Base-by-base conservation (phyloP, 2,113 vertebrate species). In the Turdus rufiventris region DNA sequence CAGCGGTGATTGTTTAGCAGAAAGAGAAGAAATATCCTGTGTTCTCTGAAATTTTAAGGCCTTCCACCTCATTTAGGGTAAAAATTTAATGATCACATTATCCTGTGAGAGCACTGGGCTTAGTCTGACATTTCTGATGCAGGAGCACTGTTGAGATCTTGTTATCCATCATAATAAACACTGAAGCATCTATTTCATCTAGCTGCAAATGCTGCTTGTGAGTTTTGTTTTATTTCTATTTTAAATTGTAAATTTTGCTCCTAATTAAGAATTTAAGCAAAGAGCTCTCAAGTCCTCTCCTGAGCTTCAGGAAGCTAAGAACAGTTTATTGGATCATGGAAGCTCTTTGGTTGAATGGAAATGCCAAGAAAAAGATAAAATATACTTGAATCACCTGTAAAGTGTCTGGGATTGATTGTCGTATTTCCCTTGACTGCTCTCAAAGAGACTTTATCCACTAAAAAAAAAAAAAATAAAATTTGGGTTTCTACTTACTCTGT, bases 1-100 rank as follows among this genome's bases (percentile, higher is more conserved):
- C 84, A 85, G 81, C 81, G 65, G 43, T 47, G 78, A 87, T 86
- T 84, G 88, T 92, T 95, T 95, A 95, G 72, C 58, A 67, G 83
- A 78, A 92, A 75, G 13, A 73, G 53, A 63, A 91, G 40, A 86
- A 91, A 62, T 58, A 89, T 8, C 71, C 28, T 16, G 24, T 76
- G 81, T 48, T 79, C 24, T 54, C 56, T 85, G 80, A 47, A 72
- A 78, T 76, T 61, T 76, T 36, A 16, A 84, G 33, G 45, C 36
- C 48, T 57, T 50, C 42, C 21, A 21, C 58, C 57, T 91, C 40
- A 21, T n/a, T 61, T 40, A 47, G 40, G 19, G 31, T n/a, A 10
- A 78, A 20, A 91, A 66, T 48, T 58, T 67, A 5, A 4, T 0
- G 18, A 70, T 42, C 8, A 14, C 9, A 0, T 68, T 57, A 47